phyloP scores from a whole-genome alignment of 2,113 vertebrate species.

The Prunella fulvescens region DNA sequence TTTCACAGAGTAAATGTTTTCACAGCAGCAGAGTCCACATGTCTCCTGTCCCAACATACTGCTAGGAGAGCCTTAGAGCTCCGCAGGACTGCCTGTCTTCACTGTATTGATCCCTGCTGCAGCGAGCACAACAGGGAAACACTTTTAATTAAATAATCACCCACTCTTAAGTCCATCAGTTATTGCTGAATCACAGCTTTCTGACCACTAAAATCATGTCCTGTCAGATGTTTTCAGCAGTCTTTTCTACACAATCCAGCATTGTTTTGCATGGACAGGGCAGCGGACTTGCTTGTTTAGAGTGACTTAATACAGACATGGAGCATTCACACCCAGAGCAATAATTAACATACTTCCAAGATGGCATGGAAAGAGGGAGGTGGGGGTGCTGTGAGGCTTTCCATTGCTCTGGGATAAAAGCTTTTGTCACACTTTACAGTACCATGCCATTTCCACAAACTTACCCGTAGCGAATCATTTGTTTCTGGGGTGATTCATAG shows the following conservation, averaged over 20 bases:
- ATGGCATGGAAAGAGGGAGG: not conserved
- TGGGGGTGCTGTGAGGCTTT: not conserved
- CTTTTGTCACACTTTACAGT: constrained; percentile 17
- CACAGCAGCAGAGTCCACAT: not conserved
- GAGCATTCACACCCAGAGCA: not conserved
- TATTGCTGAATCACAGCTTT: not conserved
- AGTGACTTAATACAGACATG: not conserved
- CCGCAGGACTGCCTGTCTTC: not conserved
- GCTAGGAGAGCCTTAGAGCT: not conserved
- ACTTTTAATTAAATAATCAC: not conserved
- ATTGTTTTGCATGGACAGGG: not conserved
- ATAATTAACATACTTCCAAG: not conserved
- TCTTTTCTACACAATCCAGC: not conserved
- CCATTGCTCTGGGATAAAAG: not conserved
- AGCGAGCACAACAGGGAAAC: not conserved
- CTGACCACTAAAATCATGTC: not conserved
- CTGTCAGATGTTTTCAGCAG: not conserved
- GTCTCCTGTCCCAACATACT: not conserved
- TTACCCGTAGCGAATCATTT: constrained; percentile 2
- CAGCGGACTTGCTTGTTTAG: not conserved
- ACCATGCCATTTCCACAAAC: not conserved
- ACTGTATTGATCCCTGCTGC: not conserved
- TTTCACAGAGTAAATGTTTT: not conserved
- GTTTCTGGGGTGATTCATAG: constrained; percentile 37
- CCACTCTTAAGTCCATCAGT: not conserved